Evolutionary conservation across 2,888 invertebrate genomes (phyloP), one percentile per base, ranked within the genome.

Genomic region (Apamea monoglypha): DNA sequence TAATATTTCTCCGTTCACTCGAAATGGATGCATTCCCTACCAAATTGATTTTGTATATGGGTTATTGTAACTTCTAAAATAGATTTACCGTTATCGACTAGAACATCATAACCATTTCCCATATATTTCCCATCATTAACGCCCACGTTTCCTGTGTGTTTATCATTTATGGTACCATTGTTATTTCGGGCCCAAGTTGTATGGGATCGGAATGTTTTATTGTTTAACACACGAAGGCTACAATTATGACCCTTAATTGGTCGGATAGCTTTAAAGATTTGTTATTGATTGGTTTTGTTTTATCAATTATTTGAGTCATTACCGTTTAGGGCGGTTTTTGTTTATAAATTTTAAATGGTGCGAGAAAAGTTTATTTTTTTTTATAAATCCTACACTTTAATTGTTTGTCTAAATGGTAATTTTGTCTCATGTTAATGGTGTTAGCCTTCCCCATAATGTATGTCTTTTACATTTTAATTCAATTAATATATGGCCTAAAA

Each of bases 171-270:
- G 84, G 81, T 82, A 80, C 81, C 81, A 90, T 91, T 90, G 90
- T 91, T 88, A 47, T 71, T 82, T 76, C 44, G 81, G 50, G 21
- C 68, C 81, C 53, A 85, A 87, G 83, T 86, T 78, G 69, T 88
- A 82, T 88, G 80, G 85, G 81, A 80, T 82, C 36, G 80, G 87
- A 88, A 89, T 91, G 85, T 90, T 92, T 92, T 92, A 92, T 91
- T 91, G 90, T 90, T 88, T 86, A 85, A 88, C 89, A 90, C 90
- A 87, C 85, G 77, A 84, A 86, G 81, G 76, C 80, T 82, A 83
- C 85, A 82, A 89, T 90, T 88, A 91, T 88, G 81, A 80, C 79
- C 85, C 85, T 83, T 91, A 91, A 92, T 91, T 90, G 91, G 87
- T 88, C 81, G 80, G 87, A 79, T 80, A 75, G 87, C 82, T 82